Evolutionary conservation across 2,888 invertebrate genomes (phyloP), one percentile per base, ranked within the genome.

Genomic region (Perizoma affinitatum): DNA sequence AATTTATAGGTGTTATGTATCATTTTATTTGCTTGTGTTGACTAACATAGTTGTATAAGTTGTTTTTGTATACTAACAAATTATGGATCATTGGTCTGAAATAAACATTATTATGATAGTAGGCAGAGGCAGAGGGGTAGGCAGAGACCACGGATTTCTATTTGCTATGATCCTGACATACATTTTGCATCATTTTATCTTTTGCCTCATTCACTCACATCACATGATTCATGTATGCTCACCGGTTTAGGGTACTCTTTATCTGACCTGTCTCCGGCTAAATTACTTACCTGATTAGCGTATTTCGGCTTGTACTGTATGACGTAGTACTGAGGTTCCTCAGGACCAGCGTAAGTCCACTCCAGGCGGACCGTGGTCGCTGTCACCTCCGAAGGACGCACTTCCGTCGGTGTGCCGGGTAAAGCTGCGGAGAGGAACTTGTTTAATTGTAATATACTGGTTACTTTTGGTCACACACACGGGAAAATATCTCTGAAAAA

Each of bases 241-340:
- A 45, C 4, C 40, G 7, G 6, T 40, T 6, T 4, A 42, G 4
- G 4, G n/a, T 42, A 10, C 5, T n/a, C 8, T n/a, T 5, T 42
- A n/a, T 42, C 36, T 38, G 38, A n/a, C 4, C 42, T 42, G 42
- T 4, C n/a, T n/a, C 4, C n/a, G 9, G 4, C 5, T n/a, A 9
- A 4, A 42, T n/a, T n/a, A 3, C 49, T 79, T 78, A 94, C 94
- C 92, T 95, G 95, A 87, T 97, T 97, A 56, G 97, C 97, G 87
- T 96, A 96, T 93, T 98, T 98, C 48, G 98, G 98, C 86, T 98
- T 98, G 94, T 98, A 98, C 88, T 98, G 98, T 77, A 99, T 97
- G 71, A 98, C 97, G 91, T 98, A 99, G 86, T 98, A 98, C 78
- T 96, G 96, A n/a, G 98, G 94, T 76, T 98, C 98, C 79, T 97